Conservation (phyloP, 2,113 vertebrate genomes). For the Brachyhypopomus gauderio region DNA sequence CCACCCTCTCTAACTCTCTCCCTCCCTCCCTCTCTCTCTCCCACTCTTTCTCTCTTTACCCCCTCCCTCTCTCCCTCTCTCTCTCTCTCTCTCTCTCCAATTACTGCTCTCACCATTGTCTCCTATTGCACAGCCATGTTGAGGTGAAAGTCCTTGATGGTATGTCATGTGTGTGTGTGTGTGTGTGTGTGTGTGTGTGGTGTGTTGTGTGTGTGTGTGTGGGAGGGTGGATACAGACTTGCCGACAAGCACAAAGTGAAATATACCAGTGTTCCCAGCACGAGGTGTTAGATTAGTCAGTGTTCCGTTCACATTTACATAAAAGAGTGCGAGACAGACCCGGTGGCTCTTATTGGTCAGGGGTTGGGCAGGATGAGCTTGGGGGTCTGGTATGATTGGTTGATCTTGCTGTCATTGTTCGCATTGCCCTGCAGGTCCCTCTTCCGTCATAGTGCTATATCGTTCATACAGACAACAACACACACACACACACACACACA, state of each 20-base stretch:
- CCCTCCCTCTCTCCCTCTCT: not conserved
- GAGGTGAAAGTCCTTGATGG: conserved; percentile 35
- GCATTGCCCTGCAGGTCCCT: conserved; percentile 58
- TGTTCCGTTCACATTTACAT: conserved; percentile 36
- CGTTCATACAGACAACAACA: conserved; percentile 31
- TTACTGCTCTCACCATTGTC: conserved; percentile 38
- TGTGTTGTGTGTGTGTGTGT: conserved; percentile 21
- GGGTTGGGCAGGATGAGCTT: conserved; percentile 14
- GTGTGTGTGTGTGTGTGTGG: not conserved
- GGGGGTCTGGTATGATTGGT: conserved; percentile 53
- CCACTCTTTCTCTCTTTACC: not conserved
- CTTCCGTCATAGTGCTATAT: conserved; percentile 38
- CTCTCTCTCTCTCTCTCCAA: conserved; percentile 16
- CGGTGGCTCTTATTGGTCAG: too few relatives aligned
- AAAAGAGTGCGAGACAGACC: conserved; percentile 17
- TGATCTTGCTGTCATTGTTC: conserved; percentile 54
- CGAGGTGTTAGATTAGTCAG: conserved; percentile 19
- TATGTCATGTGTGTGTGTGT: not conserved
- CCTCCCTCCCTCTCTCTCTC: not conserved
- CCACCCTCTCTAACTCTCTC: not conserved
- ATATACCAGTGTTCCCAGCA: conserved; percentile 22
- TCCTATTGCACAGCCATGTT: conserved; percentile 17
- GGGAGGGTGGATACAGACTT: conserved; percentile 10
- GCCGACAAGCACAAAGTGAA: conserved; percentile 22
- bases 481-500: too few relatives aligned